Evolutionary conservation across 2,113 vertebrate genomes (phyloP), one percentile per base, ranked within the genome.

Genomic region (Albula goreensis): DNA sequence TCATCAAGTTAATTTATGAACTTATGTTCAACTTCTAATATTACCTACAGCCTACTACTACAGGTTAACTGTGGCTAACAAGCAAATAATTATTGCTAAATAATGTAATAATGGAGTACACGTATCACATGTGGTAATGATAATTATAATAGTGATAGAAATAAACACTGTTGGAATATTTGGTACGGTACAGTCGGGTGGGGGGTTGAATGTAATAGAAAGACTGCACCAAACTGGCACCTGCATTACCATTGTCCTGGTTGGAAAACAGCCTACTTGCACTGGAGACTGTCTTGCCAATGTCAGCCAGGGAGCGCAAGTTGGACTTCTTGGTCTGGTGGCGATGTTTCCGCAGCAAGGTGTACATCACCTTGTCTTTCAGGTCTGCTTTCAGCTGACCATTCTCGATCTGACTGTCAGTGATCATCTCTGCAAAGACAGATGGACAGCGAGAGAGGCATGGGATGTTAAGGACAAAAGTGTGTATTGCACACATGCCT

Each of bases 321-420:
- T 99, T 99, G 92, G 98, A 99, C 87, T 99, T 99, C 95, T 99
- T 99, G 92, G 98, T 99, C 94, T 99, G 98, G 92, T 99, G 98
- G 50, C 97, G 96, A 89, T 99, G 98, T 88, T 96, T 98, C 89
- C 98, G 94, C 17, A 99, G 96, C 91, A 99, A 90, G 0, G 98
- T 98, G 91, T 97, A 99, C 89, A 96, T 96, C 88, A 99, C 96
- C 90, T 97, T 97, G 91, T 99, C 98, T 95, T 97, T 99, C 89
- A 97, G 94, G 0, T 99, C 98, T 0, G 95, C 12, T 88, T 96
- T 98, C 92, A 99, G 49, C 50, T 97, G 96, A 2, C 98, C 98
- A 0, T 85, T 94, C 92, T 97, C 97, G 0, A 99, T 97, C 95
- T 99, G 98, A 91, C 93, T 96, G 90, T 99, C 97, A 0, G 97